Conservation (phyloP, 2,113 vertebrate species). For the Fregetta grallaria region DNA sequence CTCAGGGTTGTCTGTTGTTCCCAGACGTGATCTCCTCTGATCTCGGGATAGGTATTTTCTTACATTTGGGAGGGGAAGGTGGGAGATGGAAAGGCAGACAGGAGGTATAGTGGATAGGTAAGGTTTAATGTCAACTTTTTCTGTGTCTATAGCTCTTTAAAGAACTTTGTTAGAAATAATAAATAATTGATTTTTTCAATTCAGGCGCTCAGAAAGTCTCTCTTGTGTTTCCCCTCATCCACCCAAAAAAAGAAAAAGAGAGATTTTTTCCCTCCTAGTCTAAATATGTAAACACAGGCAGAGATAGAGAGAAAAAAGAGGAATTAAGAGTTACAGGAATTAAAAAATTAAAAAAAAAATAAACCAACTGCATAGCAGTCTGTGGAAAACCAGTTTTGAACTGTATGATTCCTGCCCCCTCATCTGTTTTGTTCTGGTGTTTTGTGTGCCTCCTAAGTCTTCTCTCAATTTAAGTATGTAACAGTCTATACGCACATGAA, state of each 20-base stretch:
- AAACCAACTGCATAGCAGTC: fast-evolving
- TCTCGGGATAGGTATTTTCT: background rate
- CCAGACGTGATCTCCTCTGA: background rate
- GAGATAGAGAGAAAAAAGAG: background rate
- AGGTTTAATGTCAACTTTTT: background rate
- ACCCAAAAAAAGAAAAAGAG: background rate
- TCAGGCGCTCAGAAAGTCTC: background rate
- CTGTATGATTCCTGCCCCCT: background rate
- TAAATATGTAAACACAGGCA: background rate
- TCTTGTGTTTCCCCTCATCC: background rate
- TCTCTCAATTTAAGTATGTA: background rate
- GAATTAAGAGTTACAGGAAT: background rate
- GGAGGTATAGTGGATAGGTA: background rate
- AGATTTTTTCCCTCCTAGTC: background rate
- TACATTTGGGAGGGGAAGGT: background rate
- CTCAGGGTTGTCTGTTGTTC: background rate
- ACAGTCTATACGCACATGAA: background rate
- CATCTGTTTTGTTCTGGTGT: background rate
- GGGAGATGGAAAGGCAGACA: background rate
- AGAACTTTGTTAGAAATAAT: background rate
- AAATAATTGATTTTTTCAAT: background rate
- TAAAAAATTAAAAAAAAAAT: background rate
- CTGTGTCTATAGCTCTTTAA: background rate
- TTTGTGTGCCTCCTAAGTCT: background rate
- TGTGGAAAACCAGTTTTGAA: background rate